These are phyloP conservation scores for Oscheius sp. DNA, from an alignment of 2,888 invertebrate species.

Conservation along the genomic window DNA sequence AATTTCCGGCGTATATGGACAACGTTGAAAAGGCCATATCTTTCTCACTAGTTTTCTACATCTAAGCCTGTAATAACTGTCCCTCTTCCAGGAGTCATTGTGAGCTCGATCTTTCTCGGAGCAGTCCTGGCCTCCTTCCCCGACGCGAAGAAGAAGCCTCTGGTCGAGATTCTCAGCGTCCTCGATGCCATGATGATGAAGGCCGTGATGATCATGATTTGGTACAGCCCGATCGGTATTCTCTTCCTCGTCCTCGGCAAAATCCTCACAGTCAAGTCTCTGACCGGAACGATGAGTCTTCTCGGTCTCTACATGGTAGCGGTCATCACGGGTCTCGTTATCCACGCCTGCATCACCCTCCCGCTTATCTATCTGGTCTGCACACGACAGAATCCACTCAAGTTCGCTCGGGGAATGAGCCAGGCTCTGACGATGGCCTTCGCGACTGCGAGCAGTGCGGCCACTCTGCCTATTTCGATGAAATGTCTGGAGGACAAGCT, in stretches of 20 bases:
- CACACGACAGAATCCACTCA: constrained; percentile 72
- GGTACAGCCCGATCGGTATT: constrained; percentile 83
- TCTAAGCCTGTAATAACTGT: no score
- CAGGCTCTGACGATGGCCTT: constrained; percentile 81
- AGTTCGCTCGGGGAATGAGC: constrained; percentile 77
- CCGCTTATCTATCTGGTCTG: constrained; percentile 78
- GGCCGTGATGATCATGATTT: constrained; percentile 91
- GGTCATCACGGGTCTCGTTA: constrained; percentile 75
- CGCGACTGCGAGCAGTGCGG: constrained; percentile 80
- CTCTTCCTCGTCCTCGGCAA: constrained; percentile 81
- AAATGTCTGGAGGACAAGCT: constrained; percentile 80
- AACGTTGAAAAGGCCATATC: no score
- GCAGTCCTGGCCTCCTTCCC: constrained; percentile 83
- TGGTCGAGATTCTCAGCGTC: constrained; percentile 79
- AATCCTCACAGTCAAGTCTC: constrained; percentile 79
- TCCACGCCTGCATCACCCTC: constrained; percentile 79
- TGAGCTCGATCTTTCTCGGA: constrained; percentile 90
- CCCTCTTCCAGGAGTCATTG: constrained; percentile 82
- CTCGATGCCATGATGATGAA: constrained; percentile 90
- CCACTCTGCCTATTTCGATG: constrained; percentile 80
- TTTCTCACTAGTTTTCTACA: no score
- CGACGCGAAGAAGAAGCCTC: constrained; percentile 11
- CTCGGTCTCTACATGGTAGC: constrained; percentile 80
- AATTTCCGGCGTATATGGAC: no score
- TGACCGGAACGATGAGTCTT: constrained; percentile 78